phyloP scores from a whole-genome alignment of 2,113 vertebrate species.

The Mungos mungo region DNA sequence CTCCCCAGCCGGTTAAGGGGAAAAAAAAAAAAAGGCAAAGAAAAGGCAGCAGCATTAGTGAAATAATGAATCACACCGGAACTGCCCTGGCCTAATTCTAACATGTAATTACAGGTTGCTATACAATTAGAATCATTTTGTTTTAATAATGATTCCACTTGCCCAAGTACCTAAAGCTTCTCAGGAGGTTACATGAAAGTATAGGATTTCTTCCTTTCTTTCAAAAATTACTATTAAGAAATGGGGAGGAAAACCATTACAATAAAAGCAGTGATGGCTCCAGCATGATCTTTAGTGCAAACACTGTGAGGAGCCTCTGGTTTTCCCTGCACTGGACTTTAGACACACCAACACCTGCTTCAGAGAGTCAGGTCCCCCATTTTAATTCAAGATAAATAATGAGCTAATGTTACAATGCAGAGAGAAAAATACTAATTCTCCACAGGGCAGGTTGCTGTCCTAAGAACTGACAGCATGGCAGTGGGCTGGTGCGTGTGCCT shows the following conservation, averaged over 20 bases:
- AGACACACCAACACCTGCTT: not conserved
- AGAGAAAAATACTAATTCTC: constrained; percentile 15
- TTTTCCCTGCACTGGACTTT: not conserved
- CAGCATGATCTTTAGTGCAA: accelerated
- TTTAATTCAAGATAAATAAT: constrained; percentile 14
- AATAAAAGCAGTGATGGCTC: not conserved
- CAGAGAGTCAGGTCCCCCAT: not conserved
- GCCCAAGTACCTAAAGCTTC: not conserved
- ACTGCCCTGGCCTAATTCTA: not conserved
- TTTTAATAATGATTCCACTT: constrained; percentile 41
- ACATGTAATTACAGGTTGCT: constrained; percentile 43
- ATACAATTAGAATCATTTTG: constrained; percentile 56
- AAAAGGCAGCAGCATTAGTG: not conserved
- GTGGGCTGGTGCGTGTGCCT: constrained; percentile 35
- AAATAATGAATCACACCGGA: constrained; percentile 45
- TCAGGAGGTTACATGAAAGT: not conserved
- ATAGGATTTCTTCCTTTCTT: not conserved
- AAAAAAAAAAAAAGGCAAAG: not conserved
- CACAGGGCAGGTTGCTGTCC: constrained; percentile 14
- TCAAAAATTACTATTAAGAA: not conserved
- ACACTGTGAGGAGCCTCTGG: not conserved
- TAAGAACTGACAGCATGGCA: not conserved
- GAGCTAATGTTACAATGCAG: constrained; percentile 12
- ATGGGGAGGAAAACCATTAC: not conserved
- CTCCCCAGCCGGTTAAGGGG: not conserved